Base-by-base conservation (phyloP, 2,888 invertebrate species). In the Theodoxus fluviatilis region DNA sequence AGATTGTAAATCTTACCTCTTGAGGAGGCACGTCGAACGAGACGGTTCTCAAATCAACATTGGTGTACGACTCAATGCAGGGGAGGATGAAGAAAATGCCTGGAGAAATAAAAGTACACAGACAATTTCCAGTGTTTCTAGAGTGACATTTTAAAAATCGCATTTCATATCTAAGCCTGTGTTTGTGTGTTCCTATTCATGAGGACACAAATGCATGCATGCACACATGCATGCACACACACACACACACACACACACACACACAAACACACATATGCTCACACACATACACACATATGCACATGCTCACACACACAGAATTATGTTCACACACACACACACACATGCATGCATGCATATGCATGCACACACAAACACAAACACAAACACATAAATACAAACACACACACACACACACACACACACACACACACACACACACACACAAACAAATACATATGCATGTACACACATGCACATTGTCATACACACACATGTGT, bases 11-110 rank as follows among this genome's bases (percentile, higher is more conserved):
- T 78, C 81, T 88, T 90, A 96, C 97, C 92, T 98, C 98, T 90
- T 98, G 98, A 0, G 98, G 97, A 65, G 98, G 98, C 65, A 98
- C 95, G 84, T 98, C 98, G 87, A 98, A 98, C 0, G 96, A 96
- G 0, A 97, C 92, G 2, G 97, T 97, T 63, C 98, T 91, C 75
- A 98, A 90, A 86, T 98, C 98, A 33, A 98, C 96, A 75, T 85
- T 92, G 37, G 94, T 94, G 86, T 97, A 98, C 64, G 93, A 94
- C 87, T 96, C 98, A 83, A 97, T 94, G 89, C 97, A 98, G 0
- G 97, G 98, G 76, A 98, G 89, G 74, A 97, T 94, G 90, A 98
- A 98, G 89, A 98, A 97, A 82, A 98, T 95, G 70, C 97, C 96
- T 95, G 89, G 3, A 65, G 38, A 7, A 70, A 49, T n/a, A 33